phyloP scores from a whole-genome alignment of 2,888 invertebrate genomes.

The Spialia ferax region DNA sequence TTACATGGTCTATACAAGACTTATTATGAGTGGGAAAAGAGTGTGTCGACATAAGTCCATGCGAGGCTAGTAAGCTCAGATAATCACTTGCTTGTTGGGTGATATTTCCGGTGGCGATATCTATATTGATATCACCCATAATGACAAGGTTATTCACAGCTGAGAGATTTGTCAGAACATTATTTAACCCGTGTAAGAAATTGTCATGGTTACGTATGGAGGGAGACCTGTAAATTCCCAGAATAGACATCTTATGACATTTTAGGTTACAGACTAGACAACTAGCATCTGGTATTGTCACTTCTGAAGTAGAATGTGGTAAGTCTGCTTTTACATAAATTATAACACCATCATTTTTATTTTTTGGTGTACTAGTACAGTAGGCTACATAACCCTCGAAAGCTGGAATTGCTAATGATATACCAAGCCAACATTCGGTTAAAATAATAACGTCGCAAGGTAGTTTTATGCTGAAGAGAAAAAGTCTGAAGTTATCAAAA shows the following conservation, averaged over 20 bases:
- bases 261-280: constrained; percentile 24
- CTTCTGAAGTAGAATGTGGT: constrained; percentile 12
- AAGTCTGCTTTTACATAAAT: constrained; percentile 24
- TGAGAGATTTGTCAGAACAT: not conserved
- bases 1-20: constrained; percentile 36
- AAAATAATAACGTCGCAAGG: constrained; percentile 16
- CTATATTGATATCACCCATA: constrained; percentile 36
- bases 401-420: not conserved
- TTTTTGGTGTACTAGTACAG: not conserved
- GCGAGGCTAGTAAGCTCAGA: constrained; percentile 27
- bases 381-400: constrained; percentile 27
- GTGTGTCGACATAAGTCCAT: constrained; percentile 31
- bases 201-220: constrained; percentile 12
- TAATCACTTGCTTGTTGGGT: constrained; percentile 14
- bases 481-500: constrained; percentile 18
- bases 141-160: constrained; percentile 8
- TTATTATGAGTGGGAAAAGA: constrained; percentile 24
- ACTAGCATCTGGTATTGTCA: constrained; percentile 15
- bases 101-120: constrained; percentile 11
- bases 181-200: constrained; percentile 19
- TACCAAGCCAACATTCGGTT: constrained; percentile 26
- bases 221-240: constrained; percentile 36
- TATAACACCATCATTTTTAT: constrained; percentile 38
- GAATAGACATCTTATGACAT: constrained; percentile 2
- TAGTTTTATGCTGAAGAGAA: constrained; percentile 15